Evolutionary conservation across 2,888 invertebrate genomes (phyloP), one percentile per base, ranked within the genome.

Genomic region (Anthophora plumipes): DNA sequence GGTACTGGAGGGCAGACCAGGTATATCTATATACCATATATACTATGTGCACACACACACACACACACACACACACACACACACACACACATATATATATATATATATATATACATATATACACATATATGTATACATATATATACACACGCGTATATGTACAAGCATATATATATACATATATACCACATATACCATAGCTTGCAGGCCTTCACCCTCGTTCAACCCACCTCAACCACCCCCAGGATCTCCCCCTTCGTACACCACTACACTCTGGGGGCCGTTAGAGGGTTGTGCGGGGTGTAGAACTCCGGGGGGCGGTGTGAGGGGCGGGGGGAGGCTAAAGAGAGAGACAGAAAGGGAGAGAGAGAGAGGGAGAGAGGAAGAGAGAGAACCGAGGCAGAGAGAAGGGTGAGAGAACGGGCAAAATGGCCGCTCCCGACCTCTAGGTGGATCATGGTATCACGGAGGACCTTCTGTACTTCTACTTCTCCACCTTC

Each of bases 401-500:
- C 37, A 67, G 80, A 55, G 77, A 83, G 86, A 81, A 82, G 85
- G 88, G 87, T 77, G 86, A 85, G 86, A 82, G 90, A 89, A 89
- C 91, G 86, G 90, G 89, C 90, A 91, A 92, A 91, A 92, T 92
- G 91, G 92, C 91, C 90, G 92, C 91, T 87, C 82, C 88, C 89
- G 89, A 91, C 90, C 89, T 91, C 89, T 90, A 90, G 89, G 89
- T 90, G 84, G 88, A 89, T 89, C 86, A 87, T 84, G 89, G 88
- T 89, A 90, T 90, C 90, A 88, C 88, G 84, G 83, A 79, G 77
- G 79, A 86, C 87, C 89, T 88, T 87, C 85, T 76, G 85, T 81
- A 80, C 85, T 66, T n/a, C 77, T 55, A 59, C 61, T 50, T 57
- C 52, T 55, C 74, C n/a, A n/a, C n/a, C n/a, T n/a, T n/a, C n/a